Percentiles rank a stretch among this genome's conserved stretches.
These are phyloP conservation scores for Drosophila robusta DNA, from an alignment of 2,888 invertebrate species.

Conservation along the genomic window DNA sequence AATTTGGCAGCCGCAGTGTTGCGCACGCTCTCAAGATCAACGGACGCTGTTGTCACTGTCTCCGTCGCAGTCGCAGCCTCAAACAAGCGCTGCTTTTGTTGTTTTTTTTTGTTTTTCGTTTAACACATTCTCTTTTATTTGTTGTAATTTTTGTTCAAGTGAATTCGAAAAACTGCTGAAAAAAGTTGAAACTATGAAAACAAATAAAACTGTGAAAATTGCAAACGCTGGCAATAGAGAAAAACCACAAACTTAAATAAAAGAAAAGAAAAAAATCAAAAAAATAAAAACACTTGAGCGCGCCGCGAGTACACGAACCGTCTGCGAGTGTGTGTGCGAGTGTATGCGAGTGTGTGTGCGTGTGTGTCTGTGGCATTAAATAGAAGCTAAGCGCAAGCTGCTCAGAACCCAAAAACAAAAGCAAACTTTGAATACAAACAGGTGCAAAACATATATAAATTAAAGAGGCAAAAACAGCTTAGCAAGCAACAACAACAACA, in stretches of 20 bases:
- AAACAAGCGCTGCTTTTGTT: constrained; percentile 40
- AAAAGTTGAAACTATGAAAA: background rate
- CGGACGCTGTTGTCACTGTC: constrained; percentile 65
- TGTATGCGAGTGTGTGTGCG: too few relatives aligned
- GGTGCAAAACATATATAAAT: constrained; percentile 41
- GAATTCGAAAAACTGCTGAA: constrained; percentile 30
- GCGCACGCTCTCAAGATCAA: constrained; percentile 74
- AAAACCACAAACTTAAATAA: constrained; percentile 18
- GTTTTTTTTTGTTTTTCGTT: constrained; percentile 20
- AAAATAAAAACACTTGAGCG: constrained; percentile 20
- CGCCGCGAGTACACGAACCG: constrained; percentile 4
- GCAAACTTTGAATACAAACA: constrained; percentile 37
- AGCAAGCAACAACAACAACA: constrained; percentile 16
- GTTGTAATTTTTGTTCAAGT: constrained; percentile 40
- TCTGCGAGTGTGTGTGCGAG: background rate
- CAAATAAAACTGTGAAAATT: constrained; percentile 24
- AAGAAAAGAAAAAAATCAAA: background rate
- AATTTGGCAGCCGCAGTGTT: constrained; percentile 65
- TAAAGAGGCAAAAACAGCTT: constrained; percentile 13
- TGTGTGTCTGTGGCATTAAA: background rate
- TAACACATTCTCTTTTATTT: constrained; percentile 30
- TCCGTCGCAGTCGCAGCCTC: constrained; percentile 39
- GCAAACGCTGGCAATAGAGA: constrained; percentile 26
- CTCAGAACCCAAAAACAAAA: constrained; percentile 3
- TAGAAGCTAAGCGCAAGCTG: constrained; percentile 12